These are phyloP conservation scores for Austrofundulus limnaeus DNA, from an alignment of 2,113 vertebrate species.

Conservation along the genomic window DNA sequence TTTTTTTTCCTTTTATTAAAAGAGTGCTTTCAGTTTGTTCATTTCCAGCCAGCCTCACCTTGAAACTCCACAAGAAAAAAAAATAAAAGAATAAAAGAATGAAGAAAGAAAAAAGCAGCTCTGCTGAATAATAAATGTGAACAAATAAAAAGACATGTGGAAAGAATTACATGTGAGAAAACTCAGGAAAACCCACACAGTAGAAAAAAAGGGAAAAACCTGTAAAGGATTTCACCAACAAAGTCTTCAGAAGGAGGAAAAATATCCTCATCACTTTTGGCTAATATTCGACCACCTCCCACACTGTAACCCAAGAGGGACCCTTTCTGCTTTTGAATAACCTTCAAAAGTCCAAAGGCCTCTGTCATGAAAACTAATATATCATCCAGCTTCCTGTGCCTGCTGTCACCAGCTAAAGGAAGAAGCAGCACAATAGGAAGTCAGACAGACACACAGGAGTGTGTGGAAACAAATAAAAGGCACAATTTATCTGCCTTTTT, in stretches of 20 bases:
- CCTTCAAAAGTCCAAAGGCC: constrained; percentile 47
- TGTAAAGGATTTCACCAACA: constrained; percentile 12
- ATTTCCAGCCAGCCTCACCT: constrained; percentile 3
- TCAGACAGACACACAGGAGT: constrained; percentile 7
- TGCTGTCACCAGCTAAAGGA: constrained; percentile 40
- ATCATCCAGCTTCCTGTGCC: constrained; percentile 47
- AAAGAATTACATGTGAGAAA: constrained; percentile 13
- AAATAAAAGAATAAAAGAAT: too few species aligned
- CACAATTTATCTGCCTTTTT: constrained; percentile 29
- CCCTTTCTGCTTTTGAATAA: constrained; percentile 40
- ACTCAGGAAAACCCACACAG: constrained; percentile 1
- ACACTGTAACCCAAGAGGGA: constrained; percentile 50
- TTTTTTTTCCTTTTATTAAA: too few species aligned
- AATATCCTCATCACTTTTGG: constrained; percentile 25
- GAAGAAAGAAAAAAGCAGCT: not conserved
- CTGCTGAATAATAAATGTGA: constrained; percentile 2
- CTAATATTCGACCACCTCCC: constrained; percentile 38
- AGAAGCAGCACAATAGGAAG: constrained; percentile 20
- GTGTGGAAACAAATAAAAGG: constrained; percentile 13
- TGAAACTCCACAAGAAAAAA: not conserved
- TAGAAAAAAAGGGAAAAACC: not conserved
- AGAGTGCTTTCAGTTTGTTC: too few species aligned
- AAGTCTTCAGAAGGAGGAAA: constrained; percentile 18
- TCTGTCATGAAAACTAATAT: constrained; percentile 49
- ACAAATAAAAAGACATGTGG: not conserved